Conservation (phyloP, 2,797 vertebrate genomes). For the Lacerta agilis region DNA sequence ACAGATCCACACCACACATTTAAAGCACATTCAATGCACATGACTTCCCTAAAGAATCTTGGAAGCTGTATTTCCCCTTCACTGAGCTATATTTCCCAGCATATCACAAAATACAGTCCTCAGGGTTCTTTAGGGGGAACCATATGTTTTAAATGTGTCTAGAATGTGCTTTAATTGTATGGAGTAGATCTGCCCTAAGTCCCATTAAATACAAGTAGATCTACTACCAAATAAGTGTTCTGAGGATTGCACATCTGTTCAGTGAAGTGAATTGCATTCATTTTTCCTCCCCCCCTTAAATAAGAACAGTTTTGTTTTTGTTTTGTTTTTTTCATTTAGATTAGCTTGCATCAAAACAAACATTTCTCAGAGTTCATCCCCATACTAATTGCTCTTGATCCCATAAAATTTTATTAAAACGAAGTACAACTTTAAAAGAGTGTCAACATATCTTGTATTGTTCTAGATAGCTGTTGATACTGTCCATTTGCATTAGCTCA, state of each 20-base stretch:
- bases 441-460: not conserved
- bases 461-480: not conserved
- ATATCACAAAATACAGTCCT: too few species aligned
- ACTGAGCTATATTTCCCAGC: too few species aligned
- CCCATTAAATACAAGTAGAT: not conserved
- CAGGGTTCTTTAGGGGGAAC: too few species aligned
- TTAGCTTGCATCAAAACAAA: not conserved
- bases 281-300: not conserved
- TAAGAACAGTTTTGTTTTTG: too few species aligned
- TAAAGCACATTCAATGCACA: too few species aligned
- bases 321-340: too few species aligned
- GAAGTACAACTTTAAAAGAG: not conserved
- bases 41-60: too few species aligned
- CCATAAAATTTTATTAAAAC: not conserved
- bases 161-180: too few species aligned
- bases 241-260: not conserved
- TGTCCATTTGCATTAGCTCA: constrained; percentile 16
- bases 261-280: not conserved
- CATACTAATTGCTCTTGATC: not conserved
- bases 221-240: not conserved
- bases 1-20: too few species aligned
- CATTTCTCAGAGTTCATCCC: not conserved
- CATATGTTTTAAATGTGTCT: too few species aligned
- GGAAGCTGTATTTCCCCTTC: too few species aligned
- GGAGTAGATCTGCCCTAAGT: not conserved